Percentiles rank a stretch among this genome's conserved stretches.
These are phyloP conservation scores for Odontocolon sp. DNA, from an alignment of 2,888 invertebrate species.

Conservation along the genomic window DNA sequence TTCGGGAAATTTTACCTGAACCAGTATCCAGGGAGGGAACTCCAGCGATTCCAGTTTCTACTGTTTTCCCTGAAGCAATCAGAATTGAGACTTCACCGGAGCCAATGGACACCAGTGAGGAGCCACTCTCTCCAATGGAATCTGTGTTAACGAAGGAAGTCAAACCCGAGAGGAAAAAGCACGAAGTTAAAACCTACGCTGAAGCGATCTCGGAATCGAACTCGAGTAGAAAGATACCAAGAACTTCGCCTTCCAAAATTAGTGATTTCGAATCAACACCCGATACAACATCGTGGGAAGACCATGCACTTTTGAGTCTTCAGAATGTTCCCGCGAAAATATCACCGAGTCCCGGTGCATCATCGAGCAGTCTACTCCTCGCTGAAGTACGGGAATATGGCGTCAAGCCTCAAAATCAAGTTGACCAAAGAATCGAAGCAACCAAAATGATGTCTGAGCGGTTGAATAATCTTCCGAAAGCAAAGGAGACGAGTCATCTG, in stretches of 20 bases:
- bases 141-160: constrained; percentile 59
- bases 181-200: constrained; percentile 67
- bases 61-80: constrained; percentile 60
- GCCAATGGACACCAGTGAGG: constrained; percentile 73
- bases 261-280: constrained; percentile 13
- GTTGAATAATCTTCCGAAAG: constrained; percentile 83
- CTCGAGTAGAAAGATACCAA: not conserved
- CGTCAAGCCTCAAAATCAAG: constrained; percentile 72
- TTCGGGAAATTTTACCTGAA: not conserved
- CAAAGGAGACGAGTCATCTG: constrained; percentile 83
- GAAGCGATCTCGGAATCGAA: constrained; percentile 65
- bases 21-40: not conserved
- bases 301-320: constrained; percentile 17
- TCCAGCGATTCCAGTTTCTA: constrained; percentile 23
- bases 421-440: constrained; percentile 82
- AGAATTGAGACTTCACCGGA: constrained; percentile 67
- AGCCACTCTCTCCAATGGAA: constrained; percentile 70
- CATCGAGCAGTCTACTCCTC: constrained; percentile 53
- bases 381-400: constrained; percentile 69
- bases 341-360: constrained; percentile 65
- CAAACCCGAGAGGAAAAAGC: constrained; percentile 37
- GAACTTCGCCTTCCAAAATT: not conserved
- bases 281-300: constrained; percentile 42
- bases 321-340: constrained; percentile 43
- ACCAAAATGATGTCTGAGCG: constrained; percentile 82